A percentile compares a stretch with the other conserved stretches of the same genome.
These are phyloP conservation scores for Saccopteryx bilineata DNA, from an alignment of 2,113 vertebrate species.

Conservation along the genomic window DNA sequence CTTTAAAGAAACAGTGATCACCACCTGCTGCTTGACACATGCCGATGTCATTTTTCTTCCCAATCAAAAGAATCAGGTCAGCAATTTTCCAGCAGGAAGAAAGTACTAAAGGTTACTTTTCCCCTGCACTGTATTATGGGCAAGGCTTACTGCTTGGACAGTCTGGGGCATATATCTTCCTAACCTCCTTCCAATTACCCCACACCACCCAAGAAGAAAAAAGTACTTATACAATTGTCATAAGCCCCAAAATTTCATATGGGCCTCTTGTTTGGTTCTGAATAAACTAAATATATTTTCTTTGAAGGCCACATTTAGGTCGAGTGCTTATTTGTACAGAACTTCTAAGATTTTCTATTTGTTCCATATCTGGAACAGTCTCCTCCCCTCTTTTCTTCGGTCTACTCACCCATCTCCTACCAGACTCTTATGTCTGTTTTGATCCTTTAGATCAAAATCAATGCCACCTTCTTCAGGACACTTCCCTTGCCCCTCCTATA, in stretches of 20 bases:
- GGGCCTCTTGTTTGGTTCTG: not conserved
- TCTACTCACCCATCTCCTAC: not conserved
- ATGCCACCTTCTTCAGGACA: not conserved
- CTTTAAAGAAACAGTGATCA: constrained; percentile 70
- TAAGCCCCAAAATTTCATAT: not conserved
- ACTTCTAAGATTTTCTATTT: not conserved
- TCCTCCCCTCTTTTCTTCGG: not conserved
- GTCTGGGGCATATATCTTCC: not conserved
- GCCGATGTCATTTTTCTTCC: constrained; percentile 65
- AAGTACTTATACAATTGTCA: not conserved
- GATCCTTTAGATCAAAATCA: not conserved
- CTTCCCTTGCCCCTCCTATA: not conserved
- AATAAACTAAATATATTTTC: constrained; percentile 28
- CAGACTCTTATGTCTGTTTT: not conserved
- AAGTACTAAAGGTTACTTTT: constrained; percentile 35
- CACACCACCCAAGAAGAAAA: not conserved
- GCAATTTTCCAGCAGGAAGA: constrained; percentile 64
- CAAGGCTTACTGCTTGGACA: not conserved
- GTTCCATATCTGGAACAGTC: not conserved
- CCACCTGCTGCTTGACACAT: constrained; percentile 63
- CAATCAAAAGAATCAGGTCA: constrained; percentile 73
- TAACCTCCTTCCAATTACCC: constrained; percentile 16
- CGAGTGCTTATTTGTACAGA: constrained; percentile 45
- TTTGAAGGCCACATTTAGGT: not conserved
- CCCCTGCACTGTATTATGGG: not conserved